Conservation (phyloP, 1,140 invertebrate genomes). For the Aphelenchoides besseyi region DNA sequence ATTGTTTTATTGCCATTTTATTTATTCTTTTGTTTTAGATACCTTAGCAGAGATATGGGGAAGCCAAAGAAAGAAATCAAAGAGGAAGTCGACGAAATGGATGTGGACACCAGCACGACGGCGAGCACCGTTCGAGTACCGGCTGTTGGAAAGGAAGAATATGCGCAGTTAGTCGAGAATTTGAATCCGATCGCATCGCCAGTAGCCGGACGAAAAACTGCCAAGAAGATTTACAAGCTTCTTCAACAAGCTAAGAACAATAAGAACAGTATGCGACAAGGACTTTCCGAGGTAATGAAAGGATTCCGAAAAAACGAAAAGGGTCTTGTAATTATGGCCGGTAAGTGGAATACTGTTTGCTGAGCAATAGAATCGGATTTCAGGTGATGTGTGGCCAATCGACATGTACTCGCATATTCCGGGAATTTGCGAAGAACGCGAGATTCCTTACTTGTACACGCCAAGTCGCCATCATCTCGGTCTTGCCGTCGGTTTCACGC, state of each 20-base stretch:
- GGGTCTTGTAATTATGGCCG: constrained; percentile 72
- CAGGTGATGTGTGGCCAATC: constrained; percentile 84
- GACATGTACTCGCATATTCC: constrained; percentile 94
- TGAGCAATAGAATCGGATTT: not conserved
- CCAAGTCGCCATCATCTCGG: constrained; percentile 72
- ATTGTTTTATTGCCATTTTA: too few relatives aligned
- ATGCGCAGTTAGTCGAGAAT: constrained; percentile 10
- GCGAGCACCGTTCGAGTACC: constrained; percentile 11
- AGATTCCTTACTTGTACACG: constrained; percentile 83
- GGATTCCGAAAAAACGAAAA: constrained; percentile 21
- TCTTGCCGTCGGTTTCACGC: constrained; percentile 60
- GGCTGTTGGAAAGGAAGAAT: constrained; percentile 23
- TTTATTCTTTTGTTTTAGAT: not conserved
- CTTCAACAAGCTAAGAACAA: constrained; percentile 6
- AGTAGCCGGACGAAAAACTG: constrained; percentile 23
- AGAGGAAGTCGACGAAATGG: not conserved
- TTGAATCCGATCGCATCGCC: constrained; percentile 22
- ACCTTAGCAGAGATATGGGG: not conserved
- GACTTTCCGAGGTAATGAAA: constrained; percentile 24
- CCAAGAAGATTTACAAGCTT: constrained; percentile 31
- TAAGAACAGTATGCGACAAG: constrained; percentile 9
- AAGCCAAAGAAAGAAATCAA: constrained; percentile 1
- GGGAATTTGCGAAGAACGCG: constrained; percentile 83
- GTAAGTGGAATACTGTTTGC: constrained; percentile 13
- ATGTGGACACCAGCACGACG: not conserved